Base-by-base conservation (phyloP, 2,113 vertebrate species). In the Glareola pratincola region DNA sequence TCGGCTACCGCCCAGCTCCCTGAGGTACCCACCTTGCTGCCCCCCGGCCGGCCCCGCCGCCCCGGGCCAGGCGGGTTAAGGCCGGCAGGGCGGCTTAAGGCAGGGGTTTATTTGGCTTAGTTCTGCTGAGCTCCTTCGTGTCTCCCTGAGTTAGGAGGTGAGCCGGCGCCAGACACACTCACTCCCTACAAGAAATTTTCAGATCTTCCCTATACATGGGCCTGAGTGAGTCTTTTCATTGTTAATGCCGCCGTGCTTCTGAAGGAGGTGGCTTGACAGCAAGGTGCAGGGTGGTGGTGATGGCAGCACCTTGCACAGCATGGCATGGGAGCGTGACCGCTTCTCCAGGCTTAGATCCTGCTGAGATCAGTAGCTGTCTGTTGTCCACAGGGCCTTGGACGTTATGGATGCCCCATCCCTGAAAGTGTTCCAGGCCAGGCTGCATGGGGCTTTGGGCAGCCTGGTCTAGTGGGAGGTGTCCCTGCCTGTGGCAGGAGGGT, bases 41-140 rank as follows among this genome's bases (percentile, higher is more conserved):
- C 41, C 36, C 34, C 20, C 26, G 24, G 24, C 32, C 27, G 17
- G 34, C 27, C 10, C 41, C 32, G 1, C 13, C 15, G 0, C 12
- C 4, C 7, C 18, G 1, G 18, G 18, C 63, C 26, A 0, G 30
- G 53, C 34, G 4, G 6, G 36, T 4, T 1, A 12, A 23, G n/a
- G 16, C 19, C 20, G 7, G 26, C 29, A 8, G 47, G 32, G 29
- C 11, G 2, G 0, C 23, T 9, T 8, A 2, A 3, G 60, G 43
- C 24, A 0, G 23, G 19, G 13, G 1, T 7, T 14, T 51, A 12
- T 50, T 8, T 17, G 6, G 2, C 51, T 19, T 5, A 14, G 5
- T 19, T 90, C 12, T 26, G 21, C 12, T 15, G 48, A 21, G 22
- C 39, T 18, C 30, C 47, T 51, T 27, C 14, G 3, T 43, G 54